phyloP scores from a whole-genome alignment of 2,888 invertebrate genomes.

The Trachelus stipa region DNA sequence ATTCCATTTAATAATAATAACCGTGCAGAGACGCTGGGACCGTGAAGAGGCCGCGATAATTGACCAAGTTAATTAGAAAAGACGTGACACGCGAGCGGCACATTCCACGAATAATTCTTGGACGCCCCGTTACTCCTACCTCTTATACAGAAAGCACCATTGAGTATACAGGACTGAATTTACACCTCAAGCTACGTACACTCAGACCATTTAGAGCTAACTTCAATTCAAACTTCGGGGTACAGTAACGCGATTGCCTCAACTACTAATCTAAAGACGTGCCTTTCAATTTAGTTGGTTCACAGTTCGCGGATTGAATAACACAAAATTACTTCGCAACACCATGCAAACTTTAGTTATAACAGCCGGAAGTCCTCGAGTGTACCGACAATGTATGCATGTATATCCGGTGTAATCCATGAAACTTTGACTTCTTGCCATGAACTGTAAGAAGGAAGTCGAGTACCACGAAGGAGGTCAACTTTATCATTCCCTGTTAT shows the following conservation, averaged over 20 bases:
- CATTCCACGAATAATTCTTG: conserved; percentile 43
- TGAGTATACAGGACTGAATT: not conserved
- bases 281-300: conserved; percentile 4
- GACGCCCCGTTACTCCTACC: conserved; percentile 3
- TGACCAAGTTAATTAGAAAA: conserved; percentile 51
- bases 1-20: conserved; percentile 13
- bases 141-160: not conserved
- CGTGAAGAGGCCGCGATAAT: conserved; percentile 41
- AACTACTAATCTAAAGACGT: conserved; percentile 4
- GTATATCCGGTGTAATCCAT: not conserved
- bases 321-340: not conserved
- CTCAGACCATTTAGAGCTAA: not conserved
- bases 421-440: not conserved
- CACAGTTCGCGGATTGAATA: not conserved
- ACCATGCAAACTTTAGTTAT: not conserved
- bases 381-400: not conserved
- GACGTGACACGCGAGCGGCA: conserved; percentile 52
- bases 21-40: conserved; percentile 20
- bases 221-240: conserved; percentile 2
- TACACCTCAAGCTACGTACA: not conserved
- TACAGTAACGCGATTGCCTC: not conserved
- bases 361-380: not conserved
- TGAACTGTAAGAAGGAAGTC: not conserved
- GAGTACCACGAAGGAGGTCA: not conserved
- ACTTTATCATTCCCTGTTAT: not conserved